These are phyloP conservation scores for Phyllotis vaccarum DNA, from an alignment of 2,797 vertebrate species.

Conservation along the genomic window DNA sequence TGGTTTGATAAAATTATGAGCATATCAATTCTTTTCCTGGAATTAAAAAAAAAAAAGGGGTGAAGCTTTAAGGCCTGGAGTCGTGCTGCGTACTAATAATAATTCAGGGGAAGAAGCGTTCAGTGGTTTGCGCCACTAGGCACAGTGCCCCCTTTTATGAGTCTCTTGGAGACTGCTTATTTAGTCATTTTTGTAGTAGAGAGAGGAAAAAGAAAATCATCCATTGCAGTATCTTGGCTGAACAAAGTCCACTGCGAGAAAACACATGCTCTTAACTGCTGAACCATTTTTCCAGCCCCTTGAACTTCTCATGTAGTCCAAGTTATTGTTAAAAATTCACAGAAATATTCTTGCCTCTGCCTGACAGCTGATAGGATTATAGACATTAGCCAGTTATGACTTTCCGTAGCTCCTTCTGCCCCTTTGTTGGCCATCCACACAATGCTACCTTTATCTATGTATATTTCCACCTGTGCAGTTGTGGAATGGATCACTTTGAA, in stretches of 20 bases:
- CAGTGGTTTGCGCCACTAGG: background rate
- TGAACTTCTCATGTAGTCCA: background rate
- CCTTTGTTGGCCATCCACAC: background rate
- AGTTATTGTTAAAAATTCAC: background rate
- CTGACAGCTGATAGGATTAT: background rate
- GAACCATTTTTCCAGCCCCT: background rate
- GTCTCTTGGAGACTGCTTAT: constrained; percentile 5
- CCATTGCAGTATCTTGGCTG: background rate
- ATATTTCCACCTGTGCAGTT: background rate
- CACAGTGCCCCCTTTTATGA: background rate
- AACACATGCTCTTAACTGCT: background rate
- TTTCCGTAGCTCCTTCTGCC: constrained; percentile 28
- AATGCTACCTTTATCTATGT: background rate
- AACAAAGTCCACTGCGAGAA: background rate
- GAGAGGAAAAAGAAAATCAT: background rate
- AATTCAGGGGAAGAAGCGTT: background rate
- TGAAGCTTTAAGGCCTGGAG: constrained; percentile 15
- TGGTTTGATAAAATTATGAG: constrained; percentile 15
- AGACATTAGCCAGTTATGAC: background rate
- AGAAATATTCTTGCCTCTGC: background rate
- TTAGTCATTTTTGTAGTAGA: constrained; percentile 6
- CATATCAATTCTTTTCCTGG: constrained; percentile 29
- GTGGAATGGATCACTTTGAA: background rate
- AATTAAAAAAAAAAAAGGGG: background rate
- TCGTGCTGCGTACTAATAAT: background rate